Base-by-base conservation (phyloP, 2,797 vertebrate species). In the Margarornis squamiger region DNA sequence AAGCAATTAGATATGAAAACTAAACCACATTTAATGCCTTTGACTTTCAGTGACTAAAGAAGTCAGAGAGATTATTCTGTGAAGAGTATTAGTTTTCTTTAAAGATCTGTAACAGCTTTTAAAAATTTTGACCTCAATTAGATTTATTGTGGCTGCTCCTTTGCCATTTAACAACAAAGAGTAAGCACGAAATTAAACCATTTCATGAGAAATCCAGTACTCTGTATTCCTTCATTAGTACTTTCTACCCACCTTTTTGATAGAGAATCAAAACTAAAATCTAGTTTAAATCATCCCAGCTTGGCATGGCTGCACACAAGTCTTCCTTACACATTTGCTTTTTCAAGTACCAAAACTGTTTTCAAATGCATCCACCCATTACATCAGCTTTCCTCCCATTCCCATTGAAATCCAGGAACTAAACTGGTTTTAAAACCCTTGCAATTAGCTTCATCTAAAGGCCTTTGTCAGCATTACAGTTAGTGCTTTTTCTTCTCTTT, bases 1-100 rank as follows among this genome's bases (percentile, higher is more conserved):
- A 95, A 95, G 91, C 63, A 86, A 89, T 72, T 86, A 85, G 89
- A 78, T 97, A 91, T 27, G 89, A 96, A 96, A 97, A 97, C 52
- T 55, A 76, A 95, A 92, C 71, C 67, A 51, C 46, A 94, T 93
- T 65, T 74, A 93, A 90, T 59, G 79, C 63, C 84, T 90, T 84
- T 49, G 83, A 85, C 61, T 85, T 92, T 76, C 70, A 90, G 39
- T 19, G 49, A 63, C 71, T 88, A 34, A 78, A 73, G n/a, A 91
- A 92, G 63, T 55, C 52, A 43, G 29, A 86, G 32, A 49, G 62
- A 76, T 71, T 57, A 73, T 55, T 70, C 55, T 58, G 54, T 55
- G 74, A 84, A 62, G 39, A 73, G 38, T 49, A 62, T 61, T 85
- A 48, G 41, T 83, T 90, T 91, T 90, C 86, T 74, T 87, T 71